Percentiles rank a stretch among this genome's conserved stretches.
Evolutionary conservation across 2,113 vertebrate species (phyloP).

Genomic region (Centropus unirufus): DNA sequence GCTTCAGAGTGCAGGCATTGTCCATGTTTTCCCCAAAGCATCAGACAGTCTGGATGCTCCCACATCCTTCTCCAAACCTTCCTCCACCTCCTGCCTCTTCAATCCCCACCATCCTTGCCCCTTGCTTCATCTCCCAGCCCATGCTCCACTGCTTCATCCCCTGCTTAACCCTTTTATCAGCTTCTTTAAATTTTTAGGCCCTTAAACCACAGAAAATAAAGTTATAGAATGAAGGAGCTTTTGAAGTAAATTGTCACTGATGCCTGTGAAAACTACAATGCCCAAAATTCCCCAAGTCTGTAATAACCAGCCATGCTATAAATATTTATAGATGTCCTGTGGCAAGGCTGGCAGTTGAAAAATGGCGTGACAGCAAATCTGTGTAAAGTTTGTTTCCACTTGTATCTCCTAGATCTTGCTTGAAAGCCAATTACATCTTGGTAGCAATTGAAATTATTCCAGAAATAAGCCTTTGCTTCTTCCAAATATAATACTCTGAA

Average conservation of each 20-base stretch:
- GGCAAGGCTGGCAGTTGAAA: background rate
- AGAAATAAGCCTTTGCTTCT: background rate
- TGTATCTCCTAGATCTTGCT: background rate
- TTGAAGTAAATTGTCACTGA: background rate
- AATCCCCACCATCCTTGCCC: background rate
- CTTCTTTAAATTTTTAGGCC: background rate
- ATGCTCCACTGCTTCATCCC: background rate
- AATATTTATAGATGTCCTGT: background rate
- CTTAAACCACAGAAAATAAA: background rate
- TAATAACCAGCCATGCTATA: background rate
- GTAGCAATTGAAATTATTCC: background rate
- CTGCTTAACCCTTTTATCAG: background rate
- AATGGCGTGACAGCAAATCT: background rate
- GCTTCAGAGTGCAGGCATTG: rapidly evolving
- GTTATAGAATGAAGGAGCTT: background rate
- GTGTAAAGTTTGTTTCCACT: background rate
- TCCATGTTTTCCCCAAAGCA: background rate
- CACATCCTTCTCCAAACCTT: rapidly evolving
- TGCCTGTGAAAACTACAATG: background rate
- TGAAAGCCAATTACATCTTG: background rate
- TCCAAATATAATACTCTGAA: background rate
- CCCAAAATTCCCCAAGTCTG: background rate
- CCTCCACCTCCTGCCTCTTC: rapidly evolving
- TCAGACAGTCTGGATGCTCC: rapidly evolving
- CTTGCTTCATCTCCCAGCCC: background rate